Conservation (phyloP, 2,113 vertebrate genomes). For the Gnathonemus echidnorhynchus region DNA sequence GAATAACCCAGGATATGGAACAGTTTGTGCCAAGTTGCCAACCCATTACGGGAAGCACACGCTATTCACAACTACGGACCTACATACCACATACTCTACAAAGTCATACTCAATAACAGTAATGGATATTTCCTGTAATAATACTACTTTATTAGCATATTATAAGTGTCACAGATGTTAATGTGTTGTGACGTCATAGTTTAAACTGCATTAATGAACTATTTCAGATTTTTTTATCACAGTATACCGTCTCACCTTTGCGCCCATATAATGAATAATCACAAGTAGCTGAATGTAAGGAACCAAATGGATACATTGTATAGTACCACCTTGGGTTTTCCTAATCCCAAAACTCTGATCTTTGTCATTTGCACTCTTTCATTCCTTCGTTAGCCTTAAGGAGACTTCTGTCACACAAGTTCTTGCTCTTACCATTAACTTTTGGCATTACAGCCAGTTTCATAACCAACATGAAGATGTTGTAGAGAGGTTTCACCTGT, state of each 20-base stretch:
- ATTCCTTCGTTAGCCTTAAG: background rate
- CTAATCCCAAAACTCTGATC: background rate
- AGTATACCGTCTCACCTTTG: background rate
- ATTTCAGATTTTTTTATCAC: background rate
- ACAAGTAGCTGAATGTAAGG: background rate
- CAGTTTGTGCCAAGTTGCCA: background rate
- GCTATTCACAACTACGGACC: background rate
- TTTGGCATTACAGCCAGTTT: constrained; percentile 47
- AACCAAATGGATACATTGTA: background rate
- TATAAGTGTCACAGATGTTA: background rate
- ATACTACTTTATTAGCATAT: background rate
- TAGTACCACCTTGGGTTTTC: background rate
- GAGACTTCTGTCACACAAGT: background rate
- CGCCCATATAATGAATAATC: background rate
- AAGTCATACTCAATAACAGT: too few species aligned
- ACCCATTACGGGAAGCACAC: background rate
- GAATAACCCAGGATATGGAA: background rate
- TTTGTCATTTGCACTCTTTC: background rate
- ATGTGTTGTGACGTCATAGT: background rate
- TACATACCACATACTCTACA: too few species aligned
- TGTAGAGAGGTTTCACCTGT: too few species aligned
- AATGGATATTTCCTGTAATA: background rate
- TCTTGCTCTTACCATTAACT: constrained; percentile 50
- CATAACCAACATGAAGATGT: constrained; percentile 44
- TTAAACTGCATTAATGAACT: background rate